Evolutionary conservation across 2,888 invertebrate species (phyloP), one percentile per base, ranked within the genome.

Genomic region (Ferdinandea cuprea): DNA sequence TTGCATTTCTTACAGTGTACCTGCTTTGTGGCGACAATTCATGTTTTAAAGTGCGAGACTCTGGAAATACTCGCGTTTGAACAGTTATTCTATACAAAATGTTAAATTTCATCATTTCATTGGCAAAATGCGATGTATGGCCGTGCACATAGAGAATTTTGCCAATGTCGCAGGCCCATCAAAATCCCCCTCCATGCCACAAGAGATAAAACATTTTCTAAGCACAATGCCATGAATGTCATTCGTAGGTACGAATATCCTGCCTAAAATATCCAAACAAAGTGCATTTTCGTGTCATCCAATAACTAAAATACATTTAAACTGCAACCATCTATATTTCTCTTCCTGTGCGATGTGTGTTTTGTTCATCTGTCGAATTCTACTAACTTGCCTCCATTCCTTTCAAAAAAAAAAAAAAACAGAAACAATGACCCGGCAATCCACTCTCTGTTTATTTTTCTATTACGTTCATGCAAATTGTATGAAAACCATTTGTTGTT

Each of bases 381-480:
- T 37, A 28, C 13, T 44, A 15, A 1, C 21, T n/a, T n/a, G n/a
- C 6, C 15, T 17, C 8, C 8, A 15, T 3, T n/a, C n/a, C n/a
- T n/a, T n/a, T n/a, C n/a, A n/a, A n/a, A n/a, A n/a, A n/a, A n/a
- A n/a, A n/a, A n/a, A n/a, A n/a, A n/a, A n/a, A n/a, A n/a, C n/a
- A 25, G n/a, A 58, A 40, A 40, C 58, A 58, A 58, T 58, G 28
- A 40, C 30, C 17, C 59, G 13, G 19, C 30, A 32, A 32, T 28
- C 28, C 13, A n/a, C 8, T 25, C 46, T 35, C 37, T 69, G 28
- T 69, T 69, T 69, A 59, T 69, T 69, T 69, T 69, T 69, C 58
- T 69, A 69, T 69, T 69, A 58, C 48, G 28, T 30, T 69, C 69
- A 58, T 69, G 56, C 28, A 48, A 69, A 58, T 69, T 30, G 56